phyloP scores from a whole-genome alignment of 2,113 vertebrate species.

The Thunnus maccoyii region DNA sequence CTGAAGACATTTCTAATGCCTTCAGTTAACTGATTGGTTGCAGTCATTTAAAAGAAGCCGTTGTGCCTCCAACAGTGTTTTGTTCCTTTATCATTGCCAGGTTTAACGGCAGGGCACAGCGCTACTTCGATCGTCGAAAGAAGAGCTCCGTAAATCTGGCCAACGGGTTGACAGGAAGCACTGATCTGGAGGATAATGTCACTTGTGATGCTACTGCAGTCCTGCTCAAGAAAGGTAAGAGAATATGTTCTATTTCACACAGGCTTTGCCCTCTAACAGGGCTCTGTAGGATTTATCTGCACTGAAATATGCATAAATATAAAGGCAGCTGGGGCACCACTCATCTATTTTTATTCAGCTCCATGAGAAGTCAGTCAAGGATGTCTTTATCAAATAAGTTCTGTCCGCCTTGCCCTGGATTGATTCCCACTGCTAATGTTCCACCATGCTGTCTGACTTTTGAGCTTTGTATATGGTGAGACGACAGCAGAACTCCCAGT shows the following conservation, averaged over 20 bases:
- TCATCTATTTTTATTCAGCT: conserved; percentile 43
- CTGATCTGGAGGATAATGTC: conserved; percentile 90
- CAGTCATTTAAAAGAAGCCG: neutral
- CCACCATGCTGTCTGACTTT: neutral
- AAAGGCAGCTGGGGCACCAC: conserved; percentile 22
- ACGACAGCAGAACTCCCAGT: neutral
- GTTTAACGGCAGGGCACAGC: conserved; percentile 89
- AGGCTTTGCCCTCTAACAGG: conserved; percentile 29
- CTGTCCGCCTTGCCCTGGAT: conserved; percentile 7
- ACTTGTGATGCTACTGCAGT: conserved; percentile 93
- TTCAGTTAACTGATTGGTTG: neutral
- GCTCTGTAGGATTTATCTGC: conserved; percentile 29
- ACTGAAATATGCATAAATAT: conserved; percentile 44
- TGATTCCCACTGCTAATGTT: conserved; percentile 1
- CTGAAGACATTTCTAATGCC: neutral
- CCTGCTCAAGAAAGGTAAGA: conserved; percentile 92
- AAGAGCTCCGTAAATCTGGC: conserved; percentile 90
- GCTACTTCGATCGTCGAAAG: conserved; percentile 89
- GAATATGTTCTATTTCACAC: conserved; percentile 8
- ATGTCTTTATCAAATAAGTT: conserved; percentile 16
- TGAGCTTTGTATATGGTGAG: neutral
- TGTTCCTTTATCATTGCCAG: conserved; percentile 51
- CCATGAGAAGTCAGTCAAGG: neutral
- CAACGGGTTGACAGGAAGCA: conserved; percentile 90
- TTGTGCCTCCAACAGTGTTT: neutral